Conservation (phyloP, 2,888 invertebrate genomes). For the Ormyrus pomaceus region DNA sequence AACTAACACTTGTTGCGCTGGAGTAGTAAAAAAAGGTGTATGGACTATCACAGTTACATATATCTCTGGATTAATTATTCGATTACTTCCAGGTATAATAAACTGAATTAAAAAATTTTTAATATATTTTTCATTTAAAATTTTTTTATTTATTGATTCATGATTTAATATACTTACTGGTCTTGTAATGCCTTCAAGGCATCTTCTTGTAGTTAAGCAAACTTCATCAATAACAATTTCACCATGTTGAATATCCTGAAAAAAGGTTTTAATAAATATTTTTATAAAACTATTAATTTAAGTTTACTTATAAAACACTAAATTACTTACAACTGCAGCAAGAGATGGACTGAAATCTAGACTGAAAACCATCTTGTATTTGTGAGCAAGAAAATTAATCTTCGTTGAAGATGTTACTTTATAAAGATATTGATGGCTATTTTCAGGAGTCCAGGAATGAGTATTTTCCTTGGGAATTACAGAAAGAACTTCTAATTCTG, state of each 20-base stretch:
- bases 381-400: slow-evolving; percentile 83
- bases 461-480: slow-evolving; percentile 78
- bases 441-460: slow-evolving; percentile 76
- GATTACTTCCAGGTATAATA: slow-evolving; percentile 81
- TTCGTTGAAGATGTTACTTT: slow-evolving; percentile 79
- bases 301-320: background rate
- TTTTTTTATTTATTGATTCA: background rate
- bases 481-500: slow-evolving; percentile 81
- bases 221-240: slow-evolving; percentile 81
- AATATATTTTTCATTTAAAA: background rate
- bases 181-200: slow-evolving; percentile 78
- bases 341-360: slow-evolving; percentile 88
- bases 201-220: slow-evolving; percentile 77
- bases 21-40: slow-evolving; percentile 84
- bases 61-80: slow-evolving; percentile 81
- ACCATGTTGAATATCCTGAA: slow-evolving; percentile 79
- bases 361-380: slow-evolving; percentile 85
- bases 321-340: slow-evolving; percentile 80
- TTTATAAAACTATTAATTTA: background rate
- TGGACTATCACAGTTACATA: slow-evolving; percentile 87
- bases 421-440: slow-evolving; percentile 76
- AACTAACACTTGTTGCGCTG: slow-evolving; percentile 84
- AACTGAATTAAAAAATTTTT: slow-evolving; percentile 76
- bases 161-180: slow-evolving; percentile 75
- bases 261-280: slow-evolving; percentile 38